phyloP scores from a whole-genome alignment of 2,888 invertebrate genomes.

The Dryocosmus kuriphilus region DNA sequence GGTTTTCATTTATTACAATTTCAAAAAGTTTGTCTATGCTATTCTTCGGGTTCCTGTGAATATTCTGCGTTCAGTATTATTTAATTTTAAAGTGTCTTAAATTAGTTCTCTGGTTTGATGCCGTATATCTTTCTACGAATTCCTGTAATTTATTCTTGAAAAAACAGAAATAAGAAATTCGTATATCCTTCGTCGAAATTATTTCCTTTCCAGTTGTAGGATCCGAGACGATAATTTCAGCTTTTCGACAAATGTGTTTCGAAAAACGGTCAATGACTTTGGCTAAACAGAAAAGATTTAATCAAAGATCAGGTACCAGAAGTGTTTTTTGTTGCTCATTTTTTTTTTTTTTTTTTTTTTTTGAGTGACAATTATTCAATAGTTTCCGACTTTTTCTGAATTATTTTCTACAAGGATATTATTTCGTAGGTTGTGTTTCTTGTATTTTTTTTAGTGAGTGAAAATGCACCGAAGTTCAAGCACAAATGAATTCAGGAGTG shows the following conservation, averaged over 20 bases:
- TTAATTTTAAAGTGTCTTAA: no score
- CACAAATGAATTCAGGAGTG: background rate
- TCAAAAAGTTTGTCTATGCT: no score
- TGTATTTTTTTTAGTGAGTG: background rate
- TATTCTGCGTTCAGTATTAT: no score
- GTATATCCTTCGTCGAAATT: background rate
- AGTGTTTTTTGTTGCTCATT: background rate
- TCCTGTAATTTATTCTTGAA: background rate
- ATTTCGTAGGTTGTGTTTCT: background rate
- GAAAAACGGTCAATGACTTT: conserved; percentile 7
- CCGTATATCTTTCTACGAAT: background rate
- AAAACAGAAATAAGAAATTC: background rate
- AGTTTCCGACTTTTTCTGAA: background rate
- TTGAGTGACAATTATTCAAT: background rate
- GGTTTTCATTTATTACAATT: no score
- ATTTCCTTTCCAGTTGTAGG: conserved; percentile 10
- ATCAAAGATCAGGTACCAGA: conserved; percentile 17
- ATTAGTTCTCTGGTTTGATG: no score
- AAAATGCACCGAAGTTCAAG: conserved; percentile 1
- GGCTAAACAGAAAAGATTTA: background rate
- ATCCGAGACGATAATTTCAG: conserved; percentile 16
- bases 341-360: no score
- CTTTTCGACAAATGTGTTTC: conserved; percentile 15
- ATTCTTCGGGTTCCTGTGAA: no score
- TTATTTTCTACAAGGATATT: background rate